These are phyloP conservation scores for Phocoena phocoena DNA, from an alignment of 2,113 vertebrate species.

Conservation along the genomic window DNA sequence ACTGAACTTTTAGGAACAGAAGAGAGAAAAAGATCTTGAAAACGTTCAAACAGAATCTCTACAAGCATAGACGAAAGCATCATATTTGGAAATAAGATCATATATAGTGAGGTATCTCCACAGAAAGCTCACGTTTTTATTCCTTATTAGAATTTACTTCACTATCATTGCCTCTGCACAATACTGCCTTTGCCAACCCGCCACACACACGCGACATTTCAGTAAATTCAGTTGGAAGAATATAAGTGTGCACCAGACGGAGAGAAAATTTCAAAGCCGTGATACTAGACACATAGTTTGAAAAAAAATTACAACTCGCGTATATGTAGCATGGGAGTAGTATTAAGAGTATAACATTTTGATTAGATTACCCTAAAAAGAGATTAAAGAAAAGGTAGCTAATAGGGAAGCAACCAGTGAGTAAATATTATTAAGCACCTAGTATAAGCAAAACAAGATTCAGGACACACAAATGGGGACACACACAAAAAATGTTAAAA, in stretches of 20 bases:
- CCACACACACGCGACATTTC: background rate
- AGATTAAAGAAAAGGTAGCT: background rate
- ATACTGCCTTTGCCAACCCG: background rate
- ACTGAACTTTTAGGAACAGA: background rate
- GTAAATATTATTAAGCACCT: background rate
- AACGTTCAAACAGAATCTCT: background rate
- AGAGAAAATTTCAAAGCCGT: background rate
- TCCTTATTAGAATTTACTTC: background rate
- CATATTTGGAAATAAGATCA: constrained; percentile 39
- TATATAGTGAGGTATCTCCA: background rate
- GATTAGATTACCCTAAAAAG: background rate
- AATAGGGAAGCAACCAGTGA: background rate
- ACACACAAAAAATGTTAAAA: background rate
- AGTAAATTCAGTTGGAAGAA: background rate
- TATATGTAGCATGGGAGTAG: background rate
- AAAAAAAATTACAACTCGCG: background rate
- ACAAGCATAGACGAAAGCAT: background rate
- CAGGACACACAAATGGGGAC: background rate
- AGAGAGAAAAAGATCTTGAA: constrained; percentile 37
- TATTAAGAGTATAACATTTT: background rate
- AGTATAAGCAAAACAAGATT: background rate
- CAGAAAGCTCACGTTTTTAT: background rate
- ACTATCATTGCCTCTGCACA: background rate
- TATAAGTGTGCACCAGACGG: background rate
- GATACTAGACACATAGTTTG: background rate